Evolutionary conservation across 30 jellyfish, hydroid and myxozoan genomes (phyloP), one percentile per base, ranked within the genome.

Genomic region (Morbakka virulenta): DNA sequence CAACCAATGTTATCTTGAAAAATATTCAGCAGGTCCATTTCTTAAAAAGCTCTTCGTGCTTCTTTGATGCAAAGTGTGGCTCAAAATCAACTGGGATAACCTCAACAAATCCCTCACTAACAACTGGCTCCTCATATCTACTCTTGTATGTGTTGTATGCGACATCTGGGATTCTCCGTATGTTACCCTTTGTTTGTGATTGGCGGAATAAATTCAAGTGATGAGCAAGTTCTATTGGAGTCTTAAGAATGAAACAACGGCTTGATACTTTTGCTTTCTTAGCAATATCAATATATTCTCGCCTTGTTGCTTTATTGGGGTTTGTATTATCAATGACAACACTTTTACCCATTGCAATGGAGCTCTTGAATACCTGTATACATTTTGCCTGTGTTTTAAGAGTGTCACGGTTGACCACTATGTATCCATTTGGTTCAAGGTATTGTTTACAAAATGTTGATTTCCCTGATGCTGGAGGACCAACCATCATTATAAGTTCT

Each of bases 401-500:
- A 23, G 88, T 71, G 64, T 91, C 98, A 35, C 91, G 81, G 63
- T 74, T 88, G 25, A 88, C 76, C 57, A 62, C 77, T 24, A 26
- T 81, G 62, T 88, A 88, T 9, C 88, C 90, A n/a, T 81, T 67
- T 22, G 83, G 22, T 14, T 71, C 84, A 14, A 91, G 53, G 75
- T 91, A 35, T 22, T 67, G 52, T 62, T 52, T 84, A 2, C 89
- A 52, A 52, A 91, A 52, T 27, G 91, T 41, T n/a, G 98, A 66
- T 75, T 91, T 91, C 14, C 98, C 98, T 69, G 87, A 83, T 3
- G 95, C 97, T 13, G 97, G 97, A 31, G 50, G 68, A 3, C 97
- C 97, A 74, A 89, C 95, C 84, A 89, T 65, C 17, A 89, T 28
- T 12, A 89, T 62, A 52, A 89, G 32, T 86, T 89, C 35, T 17